A percentile compares a stretch with the other conserved stretches of the same genome.
Evolutionary conservation across 1,140 invertebrate species (phyloP).

Genomic region (Eulimnadia texana): DNA sequence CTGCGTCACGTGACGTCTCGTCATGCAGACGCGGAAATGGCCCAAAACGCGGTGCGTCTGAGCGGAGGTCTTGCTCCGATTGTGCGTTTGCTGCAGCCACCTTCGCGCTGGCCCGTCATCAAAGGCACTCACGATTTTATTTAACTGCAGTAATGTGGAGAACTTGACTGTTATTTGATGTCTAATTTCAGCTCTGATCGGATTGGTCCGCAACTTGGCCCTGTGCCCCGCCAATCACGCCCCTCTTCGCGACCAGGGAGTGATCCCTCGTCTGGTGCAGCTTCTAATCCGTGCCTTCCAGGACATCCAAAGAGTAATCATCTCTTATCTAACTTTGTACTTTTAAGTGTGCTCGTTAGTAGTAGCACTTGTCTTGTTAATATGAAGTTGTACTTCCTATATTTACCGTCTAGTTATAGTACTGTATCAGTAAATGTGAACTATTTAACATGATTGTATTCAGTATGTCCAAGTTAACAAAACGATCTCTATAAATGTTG

Average conservation of each 20-base stretch:
- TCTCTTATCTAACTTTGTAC: conserved; percentile 33
- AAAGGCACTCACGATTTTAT: conserved; percentile 50
- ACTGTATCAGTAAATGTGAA: too few species aligned
- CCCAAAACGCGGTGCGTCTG: conserved; percentile 86
- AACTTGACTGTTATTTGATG: conserved; percentile 21
- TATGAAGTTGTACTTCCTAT: too few species aligned
- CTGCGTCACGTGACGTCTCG: conserved; percentile 89
- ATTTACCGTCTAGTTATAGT: too few species aligned
- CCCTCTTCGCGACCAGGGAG: conserved; percentile 82
- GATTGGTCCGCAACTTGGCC: conserved; percentile 90
- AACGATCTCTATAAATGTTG: too few species aligned
- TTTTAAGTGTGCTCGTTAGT: conserved; percentile 93
- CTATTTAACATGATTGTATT: too few species aligned
- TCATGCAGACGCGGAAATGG: conserved; percentile 87
- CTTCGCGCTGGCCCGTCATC: conserved; percentile 82
- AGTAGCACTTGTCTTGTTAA: too few species aligned
- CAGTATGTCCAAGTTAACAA: too few species aligned
- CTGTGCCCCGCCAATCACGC: conserved; percentile 89
- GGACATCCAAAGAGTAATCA: conserved; percentile 66
- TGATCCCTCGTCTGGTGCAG: conserved; percentile 83
- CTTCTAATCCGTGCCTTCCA: conserved; percentile 84
- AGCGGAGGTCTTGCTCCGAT: conserved; percentile 88
- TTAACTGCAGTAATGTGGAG: neutral
- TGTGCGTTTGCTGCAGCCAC: conserved; percentile 85
- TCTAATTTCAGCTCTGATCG: conserved; percentile 64